Evolutionary conservation across 1,140 invertebrate species (phyloP).

Genomic region (Lepidurus apus): DNA sequence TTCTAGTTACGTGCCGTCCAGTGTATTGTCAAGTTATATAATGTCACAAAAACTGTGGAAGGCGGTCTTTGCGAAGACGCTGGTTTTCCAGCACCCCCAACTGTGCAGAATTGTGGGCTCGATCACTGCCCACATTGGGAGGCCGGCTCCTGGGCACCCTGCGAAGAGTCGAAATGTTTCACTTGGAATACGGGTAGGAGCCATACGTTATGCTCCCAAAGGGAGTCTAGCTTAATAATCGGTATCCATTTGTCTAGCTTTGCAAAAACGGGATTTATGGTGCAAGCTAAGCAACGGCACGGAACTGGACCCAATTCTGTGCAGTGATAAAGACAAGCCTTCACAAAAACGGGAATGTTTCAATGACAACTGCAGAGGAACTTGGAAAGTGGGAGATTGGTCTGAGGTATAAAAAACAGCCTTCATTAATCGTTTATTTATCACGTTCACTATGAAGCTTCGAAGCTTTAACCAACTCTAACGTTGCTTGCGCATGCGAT

Average conservation of each 20-base stretch:
- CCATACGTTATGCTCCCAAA: background rate
- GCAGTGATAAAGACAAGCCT: conserved; percentile 61
- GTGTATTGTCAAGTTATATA: conserved; percentile 58
- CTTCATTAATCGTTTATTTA: conserved; percentile 37
- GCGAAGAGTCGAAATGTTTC: conserved; percentile 65
- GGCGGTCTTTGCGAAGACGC: conserved; percentile 63
- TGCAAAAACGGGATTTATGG: conserved; percentile 64
- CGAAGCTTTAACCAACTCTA: conserved; percentile 1
- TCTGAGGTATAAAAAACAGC: conserved; percentile 59
- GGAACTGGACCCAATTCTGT: conserved; percentile 52
- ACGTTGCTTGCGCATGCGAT: background rate
- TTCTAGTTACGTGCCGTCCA: conserved; percentile 56
- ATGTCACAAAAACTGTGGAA: conserved; percentile 55
- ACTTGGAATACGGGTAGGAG: conserved; percentile 63
- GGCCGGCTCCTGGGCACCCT: conserved; percentile 62
- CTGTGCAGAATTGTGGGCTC: conserved; percentile 61
- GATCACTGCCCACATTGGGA: conserved; percentile 67
- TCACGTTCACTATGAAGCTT: background rate
- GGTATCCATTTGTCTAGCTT: conserved; percentile 50
- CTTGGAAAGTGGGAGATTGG: conserved; percentile 80
- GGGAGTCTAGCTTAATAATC: background rate
- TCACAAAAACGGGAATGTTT: conserved; percentile 66
- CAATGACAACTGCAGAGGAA: conserved; percentile 70
- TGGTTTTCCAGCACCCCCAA: conserved; percentile 57
- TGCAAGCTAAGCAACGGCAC: conserved; percentile 63